Percentiles rank a stretch among this genome's conserved stretches.
Evolutionary conservation across 1,140 invertebrate genomes (phyloP).

Genomic region (Saxidomus purpurata): DNA sequence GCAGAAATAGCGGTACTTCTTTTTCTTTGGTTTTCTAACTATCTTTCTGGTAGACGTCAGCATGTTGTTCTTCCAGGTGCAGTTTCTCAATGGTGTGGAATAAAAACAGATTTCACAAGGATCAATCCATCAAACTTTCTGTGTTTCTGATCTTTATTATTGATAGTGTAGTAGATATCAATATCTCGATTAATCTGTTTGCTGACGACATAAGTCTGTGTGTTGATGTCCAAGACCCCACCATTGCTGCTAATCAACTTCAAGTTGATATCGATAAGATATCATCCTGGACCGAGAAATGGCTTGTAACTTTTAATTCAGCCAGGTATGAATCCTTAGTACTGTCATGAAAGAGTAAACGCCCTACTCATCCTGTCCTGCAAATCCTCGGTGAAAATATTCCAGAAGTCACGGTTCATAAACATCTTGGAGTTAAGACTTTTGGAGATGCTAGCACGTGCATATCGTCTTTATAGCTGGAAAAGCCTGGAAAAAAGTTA

Average conservation of each 20-base stretch:
- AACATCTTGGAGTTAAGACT: not conserved
- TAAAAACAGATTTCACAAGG: conserved; percentile 37
- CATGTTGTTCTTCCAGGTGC: not conserved
- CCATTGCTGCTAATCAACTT: too few species aligned
- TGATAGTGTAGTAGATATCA: conserved; percentile 7
- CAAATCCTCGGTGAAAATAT: too few species aligned
- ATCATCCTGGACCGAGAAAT: not conserved
- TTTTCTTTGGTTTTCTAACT: too few species aligned
- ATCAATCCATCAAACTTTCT: conserved; percentile 39
- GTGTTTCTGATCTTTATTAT: conserved; percentile 55
- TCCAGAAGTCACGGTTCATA: not conserved
- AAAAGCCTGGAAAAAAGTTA: conserved; percentile 6
- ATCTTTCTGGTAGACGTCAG: too few species aligned
- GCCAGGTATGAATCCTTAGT: conserved; percentile 73
- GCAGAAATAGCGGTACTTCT: not conserved
- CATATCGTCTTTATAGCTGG: too few species aligned
- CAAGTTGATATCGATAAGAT: too few species aligned
- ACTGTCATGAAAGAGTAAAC: not conserved
- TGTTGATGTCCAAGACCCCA: not conserved
- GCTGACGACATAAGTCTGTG: conserved; percentile 45
- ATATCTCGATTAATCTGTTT: not conserved
- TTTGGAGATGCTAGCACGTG: too few species aligned
- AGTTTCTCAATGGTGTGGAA: not conserved
- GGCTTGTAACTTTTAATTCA: conserved; percentile 18
- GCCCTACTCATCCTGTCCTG: too few species aligned